Evolutionary conservation across 1,140 invertebrate species (phyloP).

Genomic region (Hylaeus volcanicus): DNA sequence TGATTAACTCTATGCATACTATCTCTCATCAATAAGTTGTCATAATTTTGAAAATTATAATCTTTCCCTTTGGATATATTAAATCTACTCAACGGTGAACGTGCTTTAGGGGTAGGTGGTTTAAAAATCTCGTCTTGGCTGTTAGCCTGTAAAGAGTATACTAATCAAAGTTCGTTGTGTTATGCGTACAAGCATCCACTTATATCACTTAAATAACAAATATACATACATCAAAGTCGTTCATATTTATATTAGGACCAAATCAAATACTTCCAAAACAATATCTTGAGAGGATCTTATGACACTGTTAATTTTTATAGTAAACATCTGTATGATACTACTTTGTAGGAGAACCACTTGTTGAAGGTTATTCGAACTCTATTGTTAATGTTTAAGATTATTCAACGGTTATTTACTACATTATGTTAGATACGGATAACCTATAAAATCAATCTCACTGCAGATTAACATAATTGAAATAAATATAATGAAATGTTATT

Average conservation of each 20-base stretch:
- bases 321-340: too few relatives aligned
- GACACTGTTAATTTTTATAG: background rate
- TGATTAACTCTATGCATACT: background rate
- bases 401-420: too few relatives aligned
- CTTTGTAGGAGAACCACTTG: too few relatives aligned
- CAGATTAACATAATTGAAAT: too few relatives aligned
- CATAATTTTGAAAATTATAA: background rate
- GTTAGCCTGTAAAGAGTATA: constrained; percentile 17
- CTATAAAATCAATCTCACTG: too few relatives aligned
- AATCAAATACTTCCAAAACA: background rate
- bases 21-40: background rate
- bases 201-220: background rate
- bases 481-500: too few relatives aligned
- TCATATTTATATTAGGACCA: background rate
- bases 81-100: constrained; percentile 1
- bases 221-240: constrained; percentile 10
- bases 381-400: too few relatives aligned
- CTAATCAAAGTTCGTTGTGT: background rate
- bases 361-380: too few relatives aligned
- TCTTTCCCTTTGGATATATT: background rate
- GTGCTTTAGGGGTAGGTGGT: constrained; percentile 23
- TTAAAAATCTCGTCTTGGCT: background rate
- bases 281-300: background rate
- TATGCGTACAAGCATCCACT: background rate
- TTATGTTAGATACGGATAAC: too few relatives aligned